A percentile compares a stretch with the other conserved stretches of the same genome.
These are phyloP conservation scores for Cantharis rustica DNA, from an alignment of 2,888 invertebrate species.

Conservation along the genomic window DNA sequence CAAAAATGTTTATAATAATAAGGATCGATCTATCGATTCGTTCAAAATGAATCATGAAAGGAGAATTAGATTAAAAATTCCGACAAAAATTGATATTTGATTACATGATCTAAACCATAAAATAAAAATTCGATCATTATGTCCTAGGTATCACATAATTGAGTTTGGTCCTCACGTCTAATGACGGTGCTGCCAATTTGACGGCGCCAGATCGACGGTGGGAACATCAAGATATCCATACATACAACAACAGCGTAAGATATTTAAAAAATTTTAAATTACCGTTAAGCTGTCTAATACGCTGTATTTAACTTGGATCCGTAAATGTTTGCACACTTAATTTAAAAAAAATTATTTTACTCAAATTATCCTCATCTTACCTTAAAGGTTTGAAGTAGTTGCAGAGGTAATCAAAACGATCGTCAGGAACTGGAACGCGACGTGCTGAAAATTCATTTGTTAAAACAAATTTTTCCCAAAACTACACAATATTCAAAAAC, in stretches of 20 bases:
- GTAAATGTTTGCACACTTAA: slow-evolving; percentile 22
- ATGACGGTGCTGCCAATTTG: slow-evolving; percentile 48
- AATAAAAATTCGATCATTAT: slow-evolving; percentile 11
- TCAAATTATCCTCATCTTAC: slow-evolving; percentile 59
- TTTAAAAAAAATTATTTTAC: slow-evolving; percentile 2
- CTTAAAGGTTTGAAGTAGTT: slow-evolving; percentile 93
- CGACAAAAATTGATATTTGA: slow-evolving; percentile 7
- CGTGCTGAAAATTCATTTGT: slow-evolving; percentile 61
- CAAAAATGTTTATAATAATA: slow-evolving; percentile 4
- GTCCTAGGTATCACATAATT: slow-evolving; percentile 29
- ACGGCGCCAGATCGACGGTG: slow-evolving; percentile 47
- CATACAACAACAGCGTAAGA: slow-evolving; percentile 16
- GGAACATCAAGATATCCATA: slow-evolving; percentile 43
- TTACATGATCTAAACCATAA: slow-evolving; percentile 15
- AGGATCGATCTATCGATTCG: not conserved
- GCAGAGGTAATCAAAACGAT: slow-evolving; percentile 89
- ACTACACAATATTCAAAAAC: not conserved
- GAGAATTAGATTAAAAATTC: not conserved
- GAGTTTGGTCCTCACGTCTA: slow-evolving; percentile 39
- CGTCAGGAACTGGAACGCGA: slow-evolving; percentile 97
- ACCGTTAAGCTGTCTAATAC: slow-evolving; percentile 31
- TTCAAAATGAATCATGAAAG: not conserved
- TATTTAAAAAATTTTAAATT: slow-evolving; percentile 31
- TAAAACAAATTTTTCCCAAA: not conserved
- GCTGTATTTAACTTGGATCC: slow-evolving; percentile 25